phyloP scores from a whole-genome alignment of 2,113 vertebrate genomes.

The Parus major region DNA sequence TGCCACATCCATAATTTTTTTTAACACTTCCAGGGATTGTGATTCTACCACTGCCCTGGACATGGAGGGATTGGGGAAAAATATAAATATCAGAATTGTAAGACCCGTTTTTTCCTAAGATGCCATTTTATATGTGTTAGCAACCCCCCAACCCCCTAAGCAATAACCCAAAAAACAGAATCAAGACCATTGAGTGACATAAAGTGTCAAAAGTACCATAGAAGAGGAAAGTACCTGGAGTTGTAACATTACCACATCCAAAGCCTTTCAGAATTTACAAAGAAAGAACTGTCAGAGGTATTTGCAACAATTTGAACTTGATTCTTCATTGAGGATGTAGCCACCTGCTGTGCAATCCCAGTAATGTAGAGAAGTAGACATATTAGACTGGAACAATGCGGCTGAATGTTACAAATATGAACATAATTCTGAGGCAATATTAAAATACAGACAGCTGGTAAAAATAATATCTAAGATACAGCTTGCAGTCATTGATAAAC shows the following conservation, averaged over 20 bases:
- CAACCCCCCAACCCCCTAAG: accelerated
- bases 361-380: background rate
- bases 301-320: background rate
- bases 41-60: background rate
- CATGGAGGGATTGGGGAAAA: background rate
- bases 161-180: background rate
- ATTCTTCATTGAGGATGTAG: background rate
- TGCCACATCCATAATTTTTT: accelerated
- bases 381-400: background rate
- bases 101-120: background rate
- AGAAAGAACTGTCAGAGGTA: background rate
- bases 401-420: background rate
- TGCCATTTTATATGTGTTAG: background rate
- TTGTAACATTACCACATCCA: background rate
- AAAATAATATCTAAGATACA: background rate
- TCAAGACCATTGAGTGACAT: background rate
- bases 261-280: background rate
- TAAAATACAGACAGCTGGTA: background rate
- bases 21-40: background rate
- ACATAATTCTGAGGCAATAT: background rate
- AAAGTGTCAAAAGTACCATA: background rate
- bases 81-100: background rate
- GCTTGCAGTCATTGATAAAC: background rate
- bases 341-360: background rate
- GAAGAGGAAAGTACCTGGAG: background rate